Conservation (phyloP, 2,113 vertebrate species). For the Oostethus manadensis region DNA sequence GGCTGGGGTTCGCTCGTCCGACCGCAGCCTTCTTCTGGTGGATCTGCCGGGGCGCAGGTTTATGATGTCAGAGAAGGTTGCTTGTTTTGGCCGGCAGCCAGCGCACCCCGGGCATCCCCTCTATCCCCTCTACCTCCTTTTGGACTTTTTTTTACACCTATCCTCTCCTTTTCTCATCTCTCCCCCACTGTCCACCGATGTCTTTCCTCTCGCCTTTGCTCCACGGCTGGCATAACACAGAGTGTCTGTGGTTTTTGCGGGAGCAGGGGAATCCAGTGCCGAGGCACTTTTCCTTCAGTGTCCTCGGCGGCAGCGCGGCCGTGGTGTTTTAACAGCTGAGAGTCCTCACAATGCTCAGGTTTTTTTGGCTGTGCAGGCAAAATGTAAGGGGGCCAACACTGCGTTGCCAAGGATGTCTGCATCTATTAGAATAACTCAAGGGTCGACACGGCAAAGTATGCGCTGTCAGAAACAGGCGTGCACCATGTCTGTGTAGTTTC, state of each 20-base stretch:
- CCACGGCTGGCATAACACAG: slow-evolving; percentile 67
- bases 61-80: slow-evolving; percentile 73
- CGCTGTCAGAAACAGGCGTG: slow-evolving; percentile 2
- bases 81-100: slow-evolving; percentile 71
- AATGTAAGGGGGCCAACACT: slow-evolving; percentile 55
- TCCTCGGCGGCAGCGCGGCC: slow-evolving; percentile 67
- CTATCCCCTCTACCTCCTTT: slow-evolving; percentile 55
- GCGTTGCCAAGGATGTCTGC: slow-evolving; percentile 49
- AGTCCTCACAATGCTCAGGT: slow-evolving; percentile 71
- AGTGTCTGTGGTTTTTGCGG: slow-evolving; percentile 75
- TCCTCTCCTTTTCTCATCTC: slow-evolving; percentile 59
- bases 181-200: slow-evolving; percentile 60
- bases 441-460: slow-evolving; percentile 30
- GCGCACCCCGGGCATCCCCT: slow-evolving; percentile 63
- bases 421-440: slow-evolving; percentile 43
- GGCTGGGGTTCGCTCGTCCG: slow-evolving; percentile 49
- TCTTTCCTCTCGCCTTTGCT: slow-evolving; percentile 54
- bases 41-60: slow-evolving; percentile 72
- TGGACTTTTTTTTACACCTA: slow-evolving; percentile 36
- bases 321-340: slow-evolving; percentile 79
- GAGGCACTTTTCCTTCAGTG: slow-evolving; percentile 70
- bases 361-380: slow-evolving; percentile 70
- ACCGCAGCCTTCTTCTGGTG: slow-evolving; percentile 63
- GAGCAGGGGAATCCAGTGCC: slow-evolving; percentile 71
- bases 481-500: slow-evolving; percentile 1